These are phyloP conservation scores for Alosa sapidissima DNA, from an alignment of 2,797 vertebrate genomes.

Conservation along the genomic window DNA sequence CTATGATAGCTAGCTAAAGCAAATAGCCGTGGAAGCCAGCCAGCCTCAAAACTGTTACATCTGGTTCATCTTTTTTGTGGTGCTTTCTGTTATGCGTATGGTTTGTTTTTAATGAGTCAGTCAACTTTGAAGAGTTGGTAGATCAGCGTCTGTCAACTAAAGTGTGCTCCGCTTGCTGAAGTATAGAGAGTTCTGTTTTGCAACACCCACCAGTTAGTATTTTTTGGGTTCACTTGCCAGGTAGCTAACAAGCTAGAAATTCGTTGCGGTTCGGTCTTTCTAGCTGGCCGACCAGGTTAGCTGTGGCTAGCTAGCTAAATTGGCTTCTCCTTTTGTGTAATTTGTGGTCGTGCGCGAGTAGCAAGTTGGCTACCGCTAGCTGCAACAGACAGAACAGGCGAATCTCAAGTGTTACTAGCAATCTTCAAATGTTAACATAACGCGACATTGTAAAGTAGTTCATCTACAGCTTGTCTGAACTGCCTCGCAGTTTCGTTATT, in stretches of 20 bases:
- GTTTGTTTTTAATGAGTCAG: neutral
- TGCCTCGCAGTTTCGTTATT: neutral
- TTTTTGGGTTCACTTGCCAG: neutral
- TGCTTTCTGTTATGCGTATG: neutral
- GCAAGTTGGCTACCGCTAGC: neutral
- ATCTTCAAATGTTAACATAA: neutral
- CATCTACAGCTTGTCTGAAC: neutral
- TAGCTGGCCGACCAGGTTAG: conserved; percentile 20
- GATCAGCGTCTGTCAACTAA: neutral
- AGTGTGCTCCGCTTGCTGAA: neutral
- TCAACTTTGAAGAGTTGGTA: neutral
- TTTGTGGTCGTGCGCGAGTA: conserved; percentile 15
- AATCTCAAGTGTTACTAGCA: neutral
- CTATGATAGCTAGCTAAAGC: conserved; percentile 27
- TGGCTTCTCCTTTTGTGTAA: conserved; percentile 12
- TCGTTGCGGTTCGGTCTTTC: conserved; percentile 36
- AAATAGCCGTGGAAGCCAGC: neutral
- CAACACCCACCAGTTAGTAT: neutral
- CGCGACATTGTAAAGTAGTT: neutral
- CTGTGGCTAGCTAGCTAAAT: neutral
- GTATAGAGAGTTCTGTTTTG: neutral
- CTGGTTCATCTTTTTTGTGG: neutral
- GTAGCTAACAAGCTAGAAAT: neutral
- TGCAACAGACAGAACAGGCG: neutral
- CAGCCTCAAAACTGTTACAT: neutral